Conservation (phyloP, 2,113 vertebrate genomes). For the Heteronetta atricapilla region DNA sequence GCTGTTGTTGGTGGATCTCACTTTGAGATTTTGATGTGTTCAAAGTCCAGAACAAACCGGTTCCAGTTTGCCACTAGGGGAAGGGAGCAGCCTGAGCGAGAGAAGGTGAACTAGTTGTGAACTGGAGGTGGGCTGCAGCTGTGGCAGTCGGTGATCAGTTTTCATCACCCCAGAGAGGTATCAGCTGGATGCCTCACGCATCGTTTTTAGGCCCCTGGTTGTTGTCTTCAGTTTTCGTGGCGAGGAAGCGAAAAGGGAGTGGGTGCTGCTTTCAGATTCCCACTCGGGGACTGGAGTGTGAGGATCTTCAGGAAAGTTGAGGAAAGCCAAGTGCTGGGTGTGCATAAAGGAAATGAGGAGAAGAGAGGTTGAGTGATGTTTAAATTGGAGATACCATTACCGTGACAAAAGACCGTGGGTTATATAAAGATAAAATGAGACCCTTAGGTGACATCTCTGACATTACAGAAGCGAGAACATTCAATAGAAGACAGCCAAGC, state of each 20-base stretch:
- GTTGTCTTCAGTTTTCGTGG: background rate
- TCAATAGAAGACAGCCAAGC: background rate
- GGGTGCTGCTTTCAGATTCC: background rate
- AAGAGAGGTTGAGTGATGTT: background rate
- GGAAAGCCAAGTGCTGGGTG: background rate
- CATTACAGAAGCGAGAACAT: background rate
- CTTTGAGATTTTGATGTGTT: background rate
- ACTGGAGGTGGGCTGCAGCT: background rate
- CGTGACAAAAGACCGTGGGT: background rate
- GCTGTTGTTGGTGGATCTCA: background rate
- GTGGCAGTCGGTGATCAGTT: background rate
- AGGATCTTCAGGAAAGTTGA: background rate
- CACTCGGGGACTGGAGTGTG: background rate
- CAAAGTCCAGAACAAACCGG: background rate
- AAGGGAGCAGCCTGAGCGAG: background rate
- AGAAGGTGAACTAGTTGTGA: background rate
- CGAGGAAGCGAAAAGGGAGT: background rate
- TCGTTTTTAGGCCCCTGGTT: background rate
- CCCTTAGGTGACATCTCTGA: background rate
- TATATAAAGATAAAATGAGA: background rate
- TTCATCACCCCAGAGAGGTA: background rate
- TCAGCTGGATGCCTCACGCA: background rate
- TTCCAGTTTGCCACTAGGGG: background rate
- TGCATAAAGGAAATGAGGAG: background rate
- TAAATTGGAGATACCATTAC: background rate